Evolutionary conservation across 2,113 vertebrate species (phyloP), one percentile per base, ranked within the genome.

Genomic region (Psilopogon haemacephalus): DNA sequence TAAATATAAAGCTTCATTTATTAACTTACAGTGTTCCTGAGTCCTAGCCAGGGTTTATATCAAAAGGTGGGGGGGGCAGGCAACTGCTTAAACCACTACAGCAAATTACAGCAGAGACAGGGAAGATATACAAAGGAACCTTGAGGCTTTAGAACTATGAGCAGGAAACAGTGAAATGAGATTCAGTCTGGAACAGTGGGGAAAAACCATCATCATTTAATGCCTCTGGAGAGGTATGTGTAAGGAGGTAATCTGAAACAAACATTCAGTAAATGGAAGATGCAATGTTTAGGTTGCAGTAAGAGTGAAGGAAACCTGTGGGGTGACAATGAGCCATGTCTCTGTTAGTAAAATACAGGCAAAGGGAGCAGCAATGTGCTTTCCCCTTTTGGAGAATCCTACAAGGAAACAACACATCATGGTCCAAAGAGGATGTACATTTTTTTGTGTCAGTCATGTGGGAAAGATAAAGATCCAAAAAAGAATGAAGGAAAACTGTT

Each of bases 101-200:
- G 55, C 0, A 0, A 86, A 90, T 69, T 69, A 37, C 24, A 46
- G 40, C 3, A 60, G 62, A 67, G 62, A 30, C 65, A n/a, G 37
- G 84, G 59, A 75, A 44, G 8, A 74, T 91, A 56, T 23, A 65
- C 33, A 69, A 64, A 81, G 46, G 16, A 28, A 93, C 21, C 2
- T 3, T 37, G 50, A 77, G 65, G 76, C 26, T 77, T 87, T 9
- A 79, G 67, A 93, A 87, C 72, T 70, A 37, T 30, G 17, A 88
- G 27, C 78, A 88, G 83, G 82, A 93, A 96, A 63, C 11, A 26
- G 23, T 75, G 33, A 86, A 90, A 89, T 52, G 52, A 86, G 38
- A 64, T 76, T 80, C 54, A 88, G 58, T 67, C 44, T 80, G 24
- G 59, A 90, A 78, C 12, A 75, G 37, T 55, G 76, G 33, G 26